Base-by-base conservation (phyloP, 2,888 invertebrate species). In the Drosophila percnosoma region DNA sequence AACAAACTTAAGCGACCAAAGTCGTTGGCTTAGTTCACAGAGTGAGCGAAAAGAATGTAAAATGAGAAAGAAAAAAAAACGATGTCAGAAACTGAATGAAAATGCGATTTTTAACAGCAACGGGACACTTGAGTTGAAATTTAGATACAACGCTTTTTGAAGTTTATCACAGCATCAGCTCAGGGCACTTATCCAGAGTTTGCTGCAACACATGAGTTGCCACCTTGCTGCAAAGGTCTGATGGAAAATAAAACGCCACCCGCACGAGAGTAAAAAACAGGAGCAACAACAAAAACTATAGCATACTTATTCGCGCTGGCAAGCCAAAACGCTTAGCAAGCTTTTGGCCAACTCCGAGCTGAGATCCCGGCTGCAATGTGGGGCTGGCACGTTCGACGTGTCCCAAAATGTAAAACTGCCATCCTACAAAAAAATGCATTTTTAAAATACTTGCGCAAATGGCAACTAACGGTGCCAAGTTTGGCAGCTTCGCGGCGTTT, bases 381-480 rank as follows among this genome's bases (percentile, higher is more conserved):
- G 34, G 64, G 57, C 66, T 58, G 40, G 77, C 78, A 78, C 78
- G 78, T 78, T 78, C 78, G 78, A 78, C 75, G 78, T 78, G 78
- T 78, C 80, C 80, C 77, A 80, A 69, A 77, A 80, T 80, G 77
- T 72, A 67, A 74, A 51, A 66, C 78, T 80, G 75, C 80, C 74
- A 71, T 66, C 51, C 57, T 61, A 68, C 69, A 72, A 70, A 74
- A 71, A 73, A 80, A 88, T 87, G 78, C 88, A 87, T 88, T 87
- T 87, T 87, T 87, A 88, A 87, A 87, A 88, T 88, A 87, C 88
- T 83, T 88, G 75, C 73, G 71, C 82, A 87, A 87, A 87, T 86
- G 82, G 86, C 80, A 83, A 83, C 87, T 83, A 86, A 87, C 82
- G 87, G 85, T 83, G 85, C 85, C 87, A 85, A 87, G 85, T 87